Evolutionary conservation across 2,113 vertebrate genomes (phyloP), one percentile per base, ranked within the genome.

Genomic region (Orthonyx spaldingii): DNA sequence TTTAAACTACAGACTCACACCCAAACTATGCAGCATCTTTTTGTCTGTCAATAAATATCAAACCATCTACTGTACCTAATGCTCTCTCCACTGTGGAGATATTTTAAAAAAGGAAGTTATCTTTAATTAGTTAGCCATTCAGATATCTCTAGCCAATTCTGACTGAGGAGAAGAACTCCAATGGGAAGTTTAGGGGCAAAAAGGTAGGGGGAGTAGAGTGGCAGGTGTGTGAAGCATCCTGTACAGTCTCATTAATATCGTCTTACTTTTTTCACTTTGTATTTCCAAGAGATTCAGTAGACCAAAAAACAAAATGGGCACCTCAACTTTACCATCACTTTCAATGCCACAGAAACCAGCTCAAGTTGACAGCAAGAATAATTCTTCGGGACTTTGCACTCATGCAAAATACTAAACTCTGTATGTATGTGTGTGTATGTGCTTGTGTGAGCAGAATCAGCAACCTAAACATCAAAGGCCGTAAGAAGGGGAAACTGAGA

Each of bases 141-240:
- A 53, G 46, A 27, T 56, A 74, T 8, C 16, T 84, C 46, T 66
- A 46, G n/a, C 20, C 15, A 69, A 35, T 80, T 72, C 61, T 57
- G 78, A 44, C 27, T 39, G n/a, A 80, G 16, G 5, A 78, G 26
- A 41, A 32, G 27, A 89, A 55, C 49, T 33, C n/a, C n/a, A 4
- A 4, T 22, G 9, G 23, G 37, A 90, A 69, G 41, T 35, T 41
- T 68, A 18, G 32, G 7, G 47, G 33, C 2, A 30, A 33, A 85
- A 41, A 64, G 33, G 24, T 23, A 24, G 32, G 11, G 17, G 16
- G 7, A 12, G 28, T 1, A 3, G 1, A 1, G 2, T 8, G 1
- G 4, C 4, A 20, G 7, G 9, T 68, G 11, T n/a, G 5, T 13
- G n/a, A 63, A 84, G 46, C 50, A 65, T 14, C 4, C 0, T 0